These are phyloP conservation scores for Apodemia mormo DNA, from an alignment of 2,888 invertebrate genomes.

Conservation along the genomic window DNA sequence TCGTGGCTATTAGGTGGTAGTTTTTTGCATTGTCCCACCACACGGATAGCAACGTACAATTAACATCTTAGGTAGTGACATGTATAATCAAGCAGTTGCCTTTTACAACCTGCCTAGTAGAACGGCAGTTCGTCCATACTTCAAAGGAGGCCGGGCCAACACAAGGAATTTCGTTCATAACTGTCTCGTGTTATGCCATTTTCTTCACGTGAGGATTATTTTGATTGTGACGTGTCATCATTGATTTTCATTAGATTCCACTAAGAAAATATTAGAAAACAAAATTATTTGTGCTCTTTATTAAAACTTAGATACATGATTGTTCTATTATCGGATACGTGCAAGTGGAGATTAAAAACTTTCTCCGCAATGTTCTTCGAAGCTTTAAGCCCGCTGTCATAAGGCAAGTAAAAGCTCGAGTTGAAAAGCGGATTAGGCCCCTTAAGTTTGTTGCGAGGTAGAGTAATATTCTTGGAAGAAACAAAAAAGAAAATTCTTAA, in stretches of 20 bases:
- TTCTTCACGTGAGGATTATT: background rate
- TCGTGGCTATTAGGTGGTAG: too few species aligned
- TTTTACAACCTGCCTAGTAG: too few species aligned
- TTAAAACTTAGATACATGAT: conserved; percentile 27
- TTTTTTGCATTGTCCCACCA: too few species aligned
- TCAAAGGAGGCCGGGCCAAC: too few species aligned
- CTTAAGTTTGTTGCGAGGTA: conserved; percentile 74
- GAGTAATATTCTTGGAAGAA: conserved; percentile 69
- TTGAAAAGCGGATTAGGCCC: conserved; percentile 75
- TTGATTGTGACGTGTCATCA: background rate
- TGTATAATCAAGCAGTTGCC: too few species aligned
- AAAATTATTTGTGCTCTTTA: background rate
- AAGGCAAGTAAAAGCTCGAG: conserved; percentile 72
- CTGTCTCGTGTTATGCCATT: background rate
- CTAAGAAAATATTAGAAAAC: background rate
- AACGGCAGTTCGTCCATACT: too few species aligned
- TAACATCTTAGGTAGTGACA: too few species aligned
- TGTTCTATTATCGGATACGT: conserved; percentile 43
- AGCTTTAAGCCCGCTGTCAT: conserved; percentile 71
- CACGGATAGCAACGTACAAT: too few species aligned
- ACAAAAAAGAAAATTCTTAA: conserved; percentile 58
- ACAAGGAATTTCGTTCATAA: too few species aligned
- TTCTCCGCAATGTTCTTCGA: conserved; percentile 60
- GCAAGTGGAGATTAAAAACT: conserved; percentile 68
- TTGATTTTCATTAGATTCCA: background rate